These are phyloP conservation scores for Nestor notabilis DNA, from an alignment of 2,113 vertebrate species.

Conservation along the genomic window DNA sequence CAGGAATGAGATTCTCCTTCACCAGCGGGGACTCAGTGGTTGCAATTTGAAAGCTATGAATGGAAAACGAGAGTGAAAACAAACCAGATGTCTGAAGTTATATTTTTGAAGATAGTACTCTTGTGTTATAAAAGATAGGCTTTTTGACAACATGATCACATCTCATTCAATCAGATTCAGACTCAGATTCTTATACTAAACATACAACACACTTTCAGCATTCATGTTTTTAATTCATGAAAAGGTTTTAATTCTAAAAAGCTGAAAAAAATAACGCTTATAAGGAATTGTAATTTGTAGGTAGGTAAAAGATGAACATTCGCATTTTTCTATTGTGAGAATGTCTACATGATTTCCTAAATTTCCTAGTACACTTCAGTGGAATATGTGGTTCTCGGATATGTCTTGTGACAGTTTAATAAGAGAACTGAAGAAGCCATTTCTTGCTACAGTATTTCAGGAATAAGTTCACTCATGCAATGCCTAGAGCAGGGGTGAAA, in stretches of 20 bases:
- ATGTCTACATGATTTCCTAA: not conserved
- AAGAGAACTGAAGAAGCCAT: not conserved
- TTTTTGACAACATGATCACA: not conserved
- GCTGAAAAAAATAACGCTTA: not conserved
- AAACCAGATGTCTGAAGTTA: not conserved
- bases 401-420: constrained; percentile 32
- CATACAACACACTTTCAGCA: not conserved
- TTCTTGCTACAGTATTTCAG: constrained; percentile 37
- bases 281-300: not conserved
- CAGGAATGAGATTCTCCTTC: not conserved
- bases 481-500: not conserved
- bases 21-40: not conserved
- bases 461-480: constrained; percentile 37
- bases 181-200: not conserved
- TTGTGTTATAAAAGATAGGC: not conserved
- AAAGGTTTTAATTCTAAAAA: not conserved
- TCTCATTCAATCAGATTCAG: not conserved
- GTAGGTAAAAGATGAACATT: not conserved
- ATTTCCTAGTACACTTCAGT: not conserved
- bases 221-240: not conserved
- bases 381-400: constrained; percentile 42
- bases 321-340: not conserved
- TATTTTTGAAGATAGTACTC: not conserved
- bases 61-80: not conserved
- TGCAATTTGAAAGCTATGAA: not conserved